Evolutionary conservation across 2,888 invertebrate genomes (phyloP).

Genomic region (Cactoblastis cactorum): DNA sequence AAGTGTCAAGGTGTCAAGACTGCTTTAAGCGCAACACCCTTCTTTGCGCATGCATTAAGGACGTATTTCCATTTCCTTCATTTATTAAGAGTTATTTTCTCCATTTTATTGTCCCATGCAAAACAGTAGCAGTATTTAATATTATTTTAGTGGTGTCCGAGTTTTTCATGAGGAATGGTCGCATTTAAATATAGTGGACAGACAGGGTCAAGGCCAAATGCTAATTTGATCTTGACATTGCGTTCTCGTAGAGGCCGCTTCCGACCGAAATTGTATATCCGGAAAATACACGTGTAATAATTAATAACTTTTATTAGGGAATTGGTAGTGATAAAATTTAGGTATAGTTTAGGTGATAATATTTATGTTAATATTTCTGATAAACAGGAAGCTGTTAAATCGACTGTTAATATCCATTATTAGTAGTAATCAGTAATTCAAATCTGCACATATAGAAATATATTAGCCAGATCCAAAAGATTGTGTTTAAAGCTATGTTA

Average conservation of each 20-base stretch:
- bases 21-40: no score
- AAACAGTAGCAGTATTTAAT: conserved; percentile 11
- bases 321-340: background rate
- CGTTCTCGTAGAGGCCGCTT: conserved; percentile 35
- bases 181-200: conserved; percentile 14
- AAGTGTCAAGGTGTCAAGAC: no score
- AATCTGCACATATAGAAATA: no score
- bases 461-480: no score
- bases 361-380: no score
- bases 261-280: conserved; percentile 14
- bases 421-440: no score
- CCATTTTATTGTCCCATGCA: conserved; percentile 5
- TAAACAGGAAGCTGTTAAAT: no score
- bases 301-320: background rate
- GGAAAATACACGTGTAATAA: conserved; percentile 1
- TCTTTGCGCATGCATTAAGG: background rate
- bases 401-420: no score
- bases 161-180: conserved; percentile 11
- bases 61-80: background rate
- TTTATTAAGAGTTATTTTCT: conserved; percentile 3
- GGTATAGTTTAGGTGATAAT: background rate
- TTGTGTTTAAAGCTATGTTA: no score
- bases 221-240: conserved; percentile 50
- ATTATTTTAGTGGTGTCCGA: conserved; percentile 1
- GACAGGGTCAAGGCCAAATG: conserved; percentile 32